phyloP scores from a whole-genome alignment of 2,888 invertebrate genomes.

The Portevinia maculata region DNA sequence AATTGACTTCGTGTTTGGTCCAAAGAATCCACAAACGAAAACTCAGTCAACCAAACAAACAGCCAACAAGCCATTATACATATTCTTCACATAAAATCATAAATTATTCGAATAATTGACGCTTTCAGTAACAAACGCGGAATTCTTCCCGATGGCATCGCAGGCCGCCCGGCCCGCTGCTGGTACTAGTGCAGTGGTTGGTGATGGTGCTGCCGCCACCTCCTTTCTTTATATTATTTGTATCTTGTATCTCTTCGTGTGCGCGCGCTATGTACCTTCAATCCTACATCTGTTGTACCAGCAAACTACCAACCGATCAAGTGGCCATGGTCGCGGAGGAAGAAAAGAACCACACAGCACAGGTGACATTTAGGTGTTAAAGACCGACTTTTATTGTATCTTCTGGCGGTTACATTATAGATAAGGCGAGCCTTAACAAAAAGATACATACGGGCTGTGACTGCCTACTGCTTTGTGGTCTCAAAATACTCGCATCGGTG shows the following conservation, averaged over 20 bases:
- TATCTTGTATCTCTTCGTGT: conserved; percentile 69
- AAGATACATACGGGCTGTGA: conserved; percentile 8
- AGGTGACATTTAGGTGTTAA: conserved; percentile 74
- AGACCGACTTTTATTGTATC: conserved; percentile 74
- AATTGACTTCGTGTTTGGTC: conserved; percentile 74
- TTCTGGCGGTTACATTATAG: conserved; percentile 45
- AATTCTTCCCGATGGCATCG: conserved; percentile 70
- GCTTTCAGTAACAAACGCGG: conserved; percentile 79
- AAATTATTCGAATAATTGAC: conserved; percentile 82
- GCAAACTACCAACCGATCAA: conserved; percentile 23
- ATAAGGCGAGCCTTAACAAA: conserved; percentile 53
- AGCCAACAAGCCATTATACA: conserved; percentile 71
- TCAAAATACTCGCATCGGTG: neutral
- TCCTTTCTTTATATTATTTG: conserved; percentile 56
- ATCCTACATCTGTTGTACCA: conserved; percentile 55
- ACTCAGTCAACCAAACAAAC: conserved; percentile 45
- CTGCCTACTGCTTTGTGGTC: conserved; percentile 43
- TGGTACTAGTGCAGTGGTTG: conserved; percentile 20
- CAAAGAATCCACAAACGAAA: conserved; percentile 42
- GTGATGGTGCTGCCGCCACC: conserved; percentile 39
- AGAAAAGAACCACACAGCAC: conserved; percentile 60
- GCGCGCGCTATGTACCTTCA: conserved; percentile 51
- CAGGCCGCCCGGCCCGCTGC: conserved; percentile 13
- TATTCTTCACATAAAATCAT: conserved; percentile 81
- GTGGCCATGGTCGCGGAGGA: conserved; percentile 1